Evolutionary conservation across 1,140 invertebrate species (phyloP), one percentile per base, ranked within the genome.

Genomic region (Pseudomyrmex pallidus): DNA sequence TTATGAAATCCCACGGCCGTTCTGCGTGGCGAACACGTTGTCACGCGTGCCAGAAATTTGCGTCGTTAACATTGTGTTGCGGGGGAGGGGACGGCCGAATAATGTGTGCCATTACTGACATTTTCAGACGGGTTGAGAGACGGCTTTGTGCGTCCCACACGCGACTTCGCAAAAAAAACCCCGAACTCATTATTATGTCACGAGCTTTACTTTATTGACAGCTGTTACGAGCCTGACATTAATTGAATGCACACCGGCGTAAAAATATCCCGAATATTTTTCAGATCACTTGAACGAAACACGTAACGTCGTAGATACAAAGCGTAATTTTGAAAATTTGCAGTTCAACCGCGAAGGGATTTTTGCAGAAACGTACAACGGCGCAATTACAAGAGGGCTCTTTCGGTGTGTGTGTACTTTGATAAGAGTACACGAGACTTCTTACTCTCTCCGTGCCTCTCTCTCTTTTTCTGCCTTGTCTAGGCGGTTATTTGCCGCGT

Each of bases 21-120:
- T 56, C n/a, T 10, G 10, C 0, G 0, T 72, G n/a, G 7, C 12
- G 10, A 73, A 74, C 35, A 17, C 46, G 56, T 46, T 50, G 52
- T 50, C 76, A 13, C 57, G 59, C 74, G 46, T 68, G 62, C 22
- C 46, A 46, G 44, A 48, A 59, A 35, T 35, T 20, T 50, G n/a
- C 50, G 35, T 44, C 22, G 44, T 44, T 52, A 20, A 44, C 48
- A 15, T 48, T 72, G 61, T 59, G 66, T 66, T 76, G 76, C 52
- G 22, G 62, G 52, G 57, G 59, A 64, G n/a, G 12, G 59, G 67
- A 70, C 44, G 54, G 57, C 46, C 86, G 77, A 82, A 86, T 84
- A 74, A 87, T 74, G 86, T 82, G 62, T 78, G 86, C 83, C 83
- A 88, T 85, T 85, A 89, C 73, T 88, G 86, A 88, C 87, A 89